Percentiles rank a stretch among this genome's conserved stretches.
phyloP scores from a whole-genome alignment of 1,140 invertebrate genomes.

The Aphelenchoides besseyi region DNA sequence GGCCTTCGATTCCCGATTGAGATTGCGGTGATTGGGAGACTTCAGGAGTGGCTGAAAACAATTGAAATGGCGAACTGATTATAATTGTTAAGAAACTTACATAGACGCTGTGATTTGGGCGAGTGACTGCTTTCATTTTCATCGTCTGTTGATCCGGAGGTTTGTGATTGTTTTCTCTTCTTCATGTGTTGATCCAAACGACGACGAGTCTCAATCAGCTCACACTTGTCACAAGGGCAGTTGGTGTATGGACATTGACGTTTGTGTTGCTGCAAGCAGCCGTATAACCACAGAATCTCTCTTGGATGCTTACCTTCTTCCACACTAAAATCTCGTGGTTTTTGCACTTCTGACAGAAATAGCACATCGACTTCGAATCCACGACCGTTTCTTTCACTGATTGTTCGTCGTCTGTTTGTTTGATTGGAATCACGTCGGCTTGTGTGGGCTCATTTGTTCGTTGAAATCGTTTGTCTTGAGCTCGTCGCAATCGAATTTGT shows the following conservation, averaged over 20 bases:
- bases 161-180: too few relatives aligned
- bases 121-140: too few relatives aligned
- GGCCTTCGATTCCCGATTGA: too few relatives aligned
- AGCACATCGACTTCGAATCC: constrained; percentile 54
- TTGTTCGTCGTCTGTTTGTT: constrained; percentile 16
- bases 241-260: constrained; percentile 49
- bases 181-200: constrained; percentile 57
- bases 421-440: constrained; percentile 42
- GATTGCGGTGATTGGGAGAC: too few relatives aligned
- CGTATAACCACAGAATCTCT: too few relatives aligned
- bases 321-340: constrained; percentile 54
- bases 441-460: constrained; percentile 38
- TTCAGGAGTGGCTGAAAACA: too few relatives aligned
- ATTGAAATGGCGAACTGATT: too few relatives aligned
- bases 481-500: constrained; percentile 54
- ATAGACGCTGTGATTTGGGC: too few relatives aligned
- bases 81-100: too few relatives aligned
- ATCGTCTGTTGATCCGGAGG: too few relatives aligned
- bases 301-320: too few relatives aligned
- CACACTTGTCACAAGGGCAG: constrained; percentile 52
- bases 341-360: constrained; percentile 61
- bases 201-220: constrained; percentile 54
- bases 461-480: constrained; percentile 59
- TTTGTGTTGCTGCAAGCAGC: constrained; percentile 55
- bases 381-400: neutral